Evolutionary conservation across 2,113 vertebrate species (phyloP).

Genomic region (Brienomyrus longianalis): DNA sequence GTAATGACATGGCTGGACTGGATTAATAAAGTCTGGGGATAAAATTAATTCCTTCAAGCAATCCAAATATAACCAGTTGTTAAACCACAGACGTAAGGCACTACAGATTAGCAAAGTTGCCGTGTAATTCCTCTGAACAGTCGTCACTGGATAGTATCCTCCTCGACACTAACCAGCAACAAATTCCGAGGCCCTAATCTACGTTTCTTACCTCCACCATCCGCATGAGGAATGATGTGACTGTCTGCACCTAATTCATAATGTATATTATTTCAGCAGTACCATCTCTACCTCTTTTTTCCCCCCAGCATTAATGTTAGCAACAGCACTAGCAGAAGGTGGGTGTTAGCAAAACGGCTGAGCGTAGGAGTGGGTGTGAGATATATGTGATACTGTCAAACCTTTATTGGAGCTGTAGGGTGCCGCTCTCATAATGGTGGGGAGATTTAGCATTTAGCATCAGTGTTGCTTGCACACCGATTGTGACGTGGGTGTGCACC

Average conservation of each 20-base stretch:
- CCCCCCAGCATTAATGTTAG: background rate
- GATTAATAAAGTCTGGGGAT: background rate
- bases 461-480: background rate
- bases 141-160: background rate
- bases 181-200: background rate
- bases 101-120: background rate
- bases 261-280: background rate
- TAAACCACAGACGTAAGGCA: background rate
- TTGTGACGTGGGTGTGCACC: background rate
- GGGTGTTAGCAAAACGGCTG: background rate
- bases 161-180: background rate
- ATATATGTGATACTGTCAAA: background rate
- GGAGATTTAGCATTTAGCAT: background rate
- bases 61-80: background rate
- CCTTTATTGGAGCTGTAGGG: background rate
- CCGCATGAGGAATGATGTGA: background rate
- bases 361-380: background rate
- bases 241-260: background rate
- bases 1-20: background rate
- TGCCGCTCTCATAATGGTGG: background rate
- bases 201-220: background rate
- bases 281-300: background rate
- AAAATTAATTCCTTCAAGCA: background rate
- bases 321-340: background rate
- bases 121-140: background rate